A percentile compares a stretch with the other conserved stretches of the same genome.
These are phyloP conservation scores for Garrulus glandarius DNA, from an alignment of 2,797 vertebrate genomes.

Conservation along the genomic window DNA sequence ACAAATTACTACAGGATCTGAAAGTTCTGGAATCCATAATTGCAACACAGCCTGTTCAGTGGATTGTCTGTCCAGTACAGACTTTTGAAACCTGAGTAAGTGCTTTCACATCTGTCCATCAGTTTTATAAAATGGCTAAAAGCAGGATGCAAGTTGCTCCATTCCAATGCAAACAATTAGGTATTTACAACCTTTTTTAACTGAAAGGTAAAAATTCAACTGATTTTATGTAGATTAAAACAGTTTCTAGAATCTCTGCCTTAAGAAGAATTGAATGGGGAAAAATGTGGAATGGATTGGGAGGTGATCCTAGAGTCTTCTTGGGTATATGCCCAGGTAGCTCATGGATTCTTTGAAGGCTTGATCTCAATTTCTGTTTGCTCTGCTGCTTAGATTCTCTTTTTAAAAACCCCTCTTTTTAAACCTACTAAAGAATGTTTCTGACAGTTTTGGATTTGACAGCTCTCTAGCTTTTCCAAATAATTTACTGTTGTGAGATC, in stretches of 20 bases:
- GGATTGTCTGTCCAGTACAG: background rate
- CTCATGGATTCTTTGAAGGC: background rate
- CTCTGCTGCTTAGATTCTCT: background rate
- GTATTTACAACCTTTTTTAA: background rate
- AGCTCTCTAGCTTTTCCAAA: background rate
- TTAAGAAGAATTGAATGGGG: background rate
- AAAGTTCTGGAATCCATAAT: background rate
- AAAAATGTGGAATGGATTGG: background rate
- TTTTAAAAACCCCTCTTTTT: background rate
- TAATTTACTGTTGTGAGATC: background rate
- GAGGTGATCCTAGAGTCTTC: background rate
- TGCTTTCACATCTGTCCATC: background rate
- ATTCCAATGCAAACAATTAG: background rate
- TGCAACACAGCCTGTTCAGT: background rate
- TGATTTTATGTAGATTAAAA: background rate
- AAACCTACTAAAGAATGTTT: background rate
- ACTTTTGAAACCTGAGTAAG: background rate
- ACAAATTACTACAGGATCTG: background rate
- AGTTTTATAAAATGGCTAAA: background rate
- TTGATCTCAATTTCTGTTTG: background rate
- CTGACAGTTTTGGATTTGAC: background rate
- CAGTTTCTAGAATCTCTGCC: background rate
- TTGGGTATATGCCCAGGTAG: background rate
- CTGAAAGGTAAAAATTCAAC: background rate
- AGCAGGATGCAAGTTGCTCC: background rate